Evolutionary conservation across 2,797 vertebrate species (phyloP).

Genomic region (Sebastes steindachneri): DNA sequence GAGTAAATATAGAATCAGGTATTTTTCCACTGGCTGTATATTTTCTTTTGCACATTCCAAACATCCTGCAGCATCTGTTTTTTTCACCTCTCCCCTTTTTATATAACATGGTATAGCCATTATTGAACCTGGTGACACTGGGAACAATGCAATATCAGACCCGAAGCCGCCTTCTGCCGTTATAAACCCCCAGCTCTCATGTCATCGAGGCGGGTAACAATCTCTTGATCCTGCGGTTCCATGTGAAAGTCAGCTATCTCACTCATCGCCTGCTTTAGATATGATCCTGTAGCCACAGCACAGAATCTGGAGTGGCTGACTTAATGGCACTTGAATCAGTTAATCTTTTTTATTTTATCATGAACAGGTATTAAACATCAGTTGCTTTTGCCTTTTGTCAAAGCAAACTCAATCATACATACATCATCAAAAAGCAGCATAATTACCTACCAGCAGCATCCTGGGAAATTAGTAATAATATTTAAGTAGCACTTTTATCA

Average conservation of each 20-base stretch:
- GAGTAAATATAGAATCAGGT: not conserved
- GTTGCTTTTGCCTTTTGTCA: not conserved
- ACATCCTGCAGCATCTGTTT: constrained; percentile 1
- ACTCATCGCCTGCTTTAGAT: constrained; percentile 50
- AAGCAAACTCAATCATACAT: not conserved
- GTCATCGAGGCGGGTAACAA: not conserved
- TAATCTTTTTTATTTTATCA: not conserved
- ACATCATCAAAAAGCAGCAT: not conserved
- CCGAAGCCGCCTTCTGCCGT: not conserved
- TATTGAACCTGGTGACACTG: not conserved
- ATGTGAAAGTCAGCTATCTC: constrained; percentile 18
- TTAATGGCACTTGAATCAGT: constrained; percentile 12
- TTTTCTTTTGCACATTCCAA: not conserved
- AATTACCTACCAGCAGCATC: not conserved
- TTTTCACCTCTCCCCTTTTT: not conserved
- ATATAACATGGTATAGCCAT: not conserved
- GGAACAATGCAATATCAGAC: not conserved
- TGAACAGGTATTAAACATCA: not conserved
- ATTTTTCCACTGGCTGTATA: not conserved
- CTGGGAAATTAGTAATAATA: not conserved
- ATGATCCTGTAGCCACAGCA: constrained; percentile 3
- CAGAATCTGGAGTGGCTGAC: not conserved
- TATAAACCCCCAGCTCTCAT: constrained; percentile 1
- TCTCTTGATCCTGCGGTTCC: constrained; percentile 35
- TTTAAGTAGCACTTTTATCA: not conserved